Base-by-base conservation (phyloP, 2,888 invertebrate species). In the Philaethria dido region DNA sequence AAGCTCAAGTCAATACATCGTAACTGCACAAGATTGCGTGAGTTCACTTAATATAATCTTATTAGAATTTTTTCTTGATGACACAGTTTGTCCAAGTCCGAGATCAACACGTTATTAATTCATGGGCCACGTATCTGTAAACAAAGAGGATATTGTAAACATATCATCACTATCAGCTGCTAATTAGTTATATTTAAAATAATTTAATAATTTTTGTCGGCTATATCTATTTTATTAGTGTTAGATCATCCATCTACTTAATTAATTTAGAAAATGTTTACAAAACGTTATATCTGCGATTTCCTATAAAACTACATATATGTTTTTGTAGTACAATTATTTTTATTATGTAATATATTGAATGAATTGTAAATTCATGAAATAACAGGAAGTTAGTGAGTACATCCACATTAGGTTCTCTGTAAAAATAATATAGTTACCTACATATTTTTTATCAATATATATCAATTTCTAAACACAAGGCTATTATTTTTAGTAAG, bases 121-220 rank as follows among this genome's bases (percentile, higher is more conserved):
- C 55, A 39, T 57, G 48, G 42, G 11, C n/a, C 39, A 18, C 33
- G 64, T 33, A 69, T 64, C 70, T 71, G 69, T 47, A 22, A 71
- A 69, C 62, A 71, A 64, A 62, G 64, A 55, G 16, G 29, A 48
- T 48, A 64, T 61, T 25, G 29, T 45, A 33, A 45, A 47, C 52
- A 57, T 52, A 20, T 62, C 36, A 44, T n/a, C 6, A 29, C 14
- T 64, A 61, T 66, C 33, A 54, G 16, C 2, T 44, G 57, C 47
- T 63, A 60, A 60, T 52, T 66, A 63, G 13, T 33, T 18, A 47
- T 44, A 60, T 25, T n/a, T 63, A 44, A 64, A 45, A 42, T 16
- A 44, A 44, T 62, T 45, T 62, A 67, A 50, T 64, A 11, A 48
- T 36, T 55, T 54, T 18, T 64, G 22, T n/a, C 16, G n/a, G 3